Evolutionary conservation across 2,113 vertebrate species (phyloP), one percentile per base, ranked within the genome.

Genomic region (Gopherus flavomarginatus): DNA sequence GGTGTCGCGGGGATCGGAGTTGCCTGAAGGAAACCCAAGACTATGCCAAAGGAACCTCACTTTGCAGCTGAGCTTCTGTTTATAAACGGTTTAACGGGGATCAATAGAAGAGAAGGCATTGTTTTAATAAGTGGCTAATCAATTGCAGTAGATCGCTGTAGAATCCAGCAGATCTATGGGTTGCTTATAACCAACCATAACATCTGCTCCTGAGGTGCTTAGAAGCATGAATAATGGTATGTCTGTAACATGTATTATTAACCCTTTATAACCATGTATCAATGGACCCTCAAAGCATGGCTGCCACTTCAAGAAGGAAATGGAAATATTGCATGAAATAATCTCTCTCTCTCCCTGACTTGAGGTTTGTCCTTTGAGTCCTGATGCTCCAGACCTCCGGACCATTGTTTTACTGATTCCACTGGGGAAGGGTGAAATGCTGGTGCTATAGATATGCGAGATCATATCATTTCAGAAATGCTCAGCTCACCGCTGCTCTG

Each of bases 231-330:
- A 22, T 49, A 65, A 42, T 31, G 2, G 35, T 31, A 1, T 31
- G 3, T 22, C 72, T 35, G 49, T 65, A 24, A 8, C 54, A 35
- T 3, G 1, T 12, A 8, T 56, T 16, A 9, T 65, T 53, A 31
- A 54, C 54, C 4, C 9, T 77, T 35, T 17, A 13, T 52, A 27
- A 24, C 22, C 29, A 24, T 59, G 75, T 53, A 17, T 84, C 21
- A 2, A 1, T 19, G 53, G 75, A 27, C 31, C 29, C 38, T 24
- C 75, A 75, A 3, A 42, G 21, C 8, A 11, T 0, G 3, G 19
- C 11, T 29, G 8, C 3, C 38, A 87, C 59, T 54, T 31, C 59
- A 54, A 62, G 35, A 53, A 8, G 8, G 53, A 90, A 54, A 50
- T 29, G 38, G 69, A 42, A 75, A 42, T 26, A 6, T 81, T 1